Percentiles rank a stretch among this genome's conserved stretches.
phyloP scores from a whole-genome alignment of 2,888 invertebrate genomes.

The Rhamnusium bicolor region DNA sequence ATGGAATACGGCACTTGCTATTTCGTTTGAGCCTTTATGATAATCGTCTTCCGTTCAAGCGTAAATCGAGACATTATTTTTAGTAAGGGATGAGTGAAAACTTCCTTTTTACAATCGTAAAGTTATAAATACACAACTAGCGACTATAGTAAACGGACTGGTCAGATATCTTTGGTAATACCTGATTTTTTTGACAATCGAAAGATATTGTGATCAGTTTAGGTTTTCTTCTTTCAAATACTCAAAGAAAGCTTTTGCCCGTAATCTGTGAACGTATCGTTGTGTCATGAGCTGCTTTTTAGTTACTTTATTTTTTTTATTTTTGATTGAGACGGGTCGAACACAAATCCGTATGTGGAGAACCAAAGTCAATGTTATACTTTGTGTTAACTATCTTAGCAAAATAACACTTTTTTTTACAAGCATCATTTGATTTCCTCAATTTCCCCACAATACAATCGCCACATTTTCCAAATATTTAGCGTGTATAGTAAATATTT shows the following conservation, averaged over 20 bases:
- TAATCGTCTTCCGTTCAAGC: slow-evolving; percentile 32
- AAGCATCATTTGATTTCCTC: slow-evolving; percentile 23
- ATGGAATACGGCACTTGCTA: slow-evolving; percentile 29
- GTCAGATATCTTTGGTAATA: slow-evolving; percentile 46
- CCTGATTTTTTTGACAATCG: slow-evolving; percentile 41
- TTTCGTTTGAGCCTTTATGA: slow-evolving; percentile 34
- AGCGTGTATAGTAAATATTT: slow-evolving; percentile 35
- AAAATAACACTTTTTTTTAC: slow-evolving; percentile 30
- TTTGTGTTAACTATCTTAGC: slow-evolving; percentile 1
- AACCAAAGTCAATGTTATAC: slow-evolving; percentile 33
- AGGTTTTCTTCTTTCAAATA: slow-evolving; percentile 20
- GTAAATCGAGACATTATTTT: slow-evolving; percentile 37
- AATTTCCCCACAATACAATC: slow-evolving; percentile 13
- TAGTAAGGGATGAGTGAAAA: neutral
- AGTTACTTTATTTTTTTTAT: slow-evolving; percentile 22
- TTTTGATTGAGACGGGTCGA: slow-evolving; percentile 38
- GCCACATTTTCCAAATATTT: slow-evolving; percentile 37
- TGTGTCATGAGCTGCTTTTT: slow-evolving; percentile 30
- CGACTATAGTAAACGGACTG: slow-evolving; percentile 45
- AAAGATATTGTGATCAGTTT: slow-evolving; percentile 32
- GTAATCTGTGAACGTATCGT: slow-evolving; percentile 25
- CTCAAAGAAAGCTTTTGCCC: slow-evolving; percentile 34
- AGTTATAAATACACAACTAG: slow-evolving; percentile 46
- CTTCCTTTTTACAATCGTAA: slow-evolving; percentile 38
- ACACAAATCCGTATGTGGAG: slow-evolving; percentile 34